Evolutionary conservation across 2,113 vertebrate species (phyloP).

Genomic region (Pomatostomus ruficeps): DNA sequence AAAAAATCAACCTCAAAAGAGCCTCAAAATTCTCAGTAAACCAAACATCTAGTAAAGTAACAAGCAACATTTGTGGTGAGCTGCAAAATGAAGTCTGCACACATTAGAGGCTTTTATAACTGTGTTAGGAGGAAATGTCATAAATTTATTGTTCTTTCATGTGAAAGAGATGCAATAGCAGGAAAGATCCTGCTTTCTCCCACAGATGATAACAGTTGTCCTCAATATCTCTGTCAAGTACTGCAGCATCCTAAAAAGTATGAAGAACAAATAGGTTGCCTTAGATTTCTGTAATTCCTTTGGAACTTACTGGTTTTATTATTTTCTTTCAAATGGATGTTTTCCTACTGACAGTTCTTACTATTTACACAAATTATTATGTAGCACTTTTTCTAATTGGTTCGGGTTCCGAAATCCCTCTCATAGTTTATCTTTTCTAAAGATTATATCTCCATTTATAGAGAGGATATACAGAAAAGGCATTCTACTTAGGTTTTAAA

Average conservation of each 20-base stretch:
- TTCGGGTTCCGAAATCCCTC: not conserved
- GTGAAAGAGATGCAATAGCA: not conserved
- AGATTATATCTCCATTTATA: not conserved
- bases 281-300: not conserved
- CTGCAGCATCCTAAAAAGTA: not conserved
- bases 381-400: not conserved
- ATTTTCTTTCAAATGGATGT: not conserved
- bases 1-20: not conserved
- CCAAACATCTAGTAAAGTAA: not conserved
- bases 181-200: not conserved
- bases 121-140: not conserved
- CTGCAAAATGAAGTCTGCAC: not conserved
- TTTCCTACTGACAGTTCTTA: not conserved
- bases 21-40: not conserved
- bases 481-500: not conserved
- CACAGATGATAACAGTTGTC: not conserved
- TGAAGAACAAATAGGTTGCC: not conserved
- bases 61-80: not conserved
- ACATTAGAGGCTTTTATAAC: not conserved
- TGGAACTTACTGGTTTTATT: not conserved
- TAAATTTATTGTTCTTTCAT: not conserved
- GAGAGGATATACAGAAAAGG: not conserved
- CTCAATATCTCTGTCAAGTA: not conserved
- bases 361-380: not conserved
- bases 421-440: not conserved